Base-by-base conservation (phyloP, 92 coral and sea anemone species). In the Siderastrea siderea region DNA sequence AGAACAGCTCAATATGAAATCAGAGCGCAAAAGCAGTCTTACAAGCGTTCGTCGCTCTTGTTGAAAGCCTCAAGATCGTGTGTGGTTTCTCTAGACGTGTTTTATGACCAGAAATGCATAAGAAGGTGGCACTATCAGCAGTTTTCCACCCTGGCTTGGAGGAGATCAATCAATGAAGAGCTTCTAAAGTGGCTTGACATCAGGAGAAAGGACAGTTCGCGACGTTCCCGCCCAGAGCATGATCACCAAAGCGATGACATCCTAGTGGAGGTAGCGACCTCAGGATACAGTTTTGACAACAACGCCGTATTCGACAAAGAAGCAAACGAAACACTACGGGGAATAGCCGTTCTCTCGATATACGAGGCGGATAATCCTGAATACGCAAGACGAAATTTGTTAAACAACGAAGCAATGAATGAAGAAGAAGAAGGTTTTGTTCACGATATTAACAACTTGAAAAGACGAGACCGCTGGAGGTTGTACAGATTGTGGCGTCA, bases 401-500 rank as follows among this genome's bases (percentile, higher is more conserved):
- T 70, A 7, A 71, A 17, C 19, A 10, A 52, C 6, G 43, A 46
- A 2, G 55, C 79, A 47, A 79, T 89, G 95, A 1, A 80, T 13
- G 83, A 68, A n/a, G 1, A 26, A n/a, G 59, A 48, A 80, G 83
- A 83, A 79, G 38, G 17, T 13, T 1, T 0, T 2, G 58, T 81
- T 3, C 11, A 10, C 13, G 4, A 82, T 50, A 8, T 91, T 16
- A 8, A 46, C n/a, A 0, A 2, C 13, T 77, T 82, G 59, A 0
- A 19, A 13, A 54, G 43, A 9, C 58, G 71, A 19, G 79, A 92
- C 5, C 85, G 98, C 9, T 95, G 99, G 99, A 79, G 72, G 63
- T 87, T 96, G 47, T 96, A 96, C 77, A 87, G 93, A 49, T 77
- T 93, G 38, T 96, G 99, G 99, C 91, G 92, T 13, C 71, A 88